phyloP scores from a whole-genome alignment of 2,888 invertebrate genomes.

The Schizotus pectinicornis region DNA sequence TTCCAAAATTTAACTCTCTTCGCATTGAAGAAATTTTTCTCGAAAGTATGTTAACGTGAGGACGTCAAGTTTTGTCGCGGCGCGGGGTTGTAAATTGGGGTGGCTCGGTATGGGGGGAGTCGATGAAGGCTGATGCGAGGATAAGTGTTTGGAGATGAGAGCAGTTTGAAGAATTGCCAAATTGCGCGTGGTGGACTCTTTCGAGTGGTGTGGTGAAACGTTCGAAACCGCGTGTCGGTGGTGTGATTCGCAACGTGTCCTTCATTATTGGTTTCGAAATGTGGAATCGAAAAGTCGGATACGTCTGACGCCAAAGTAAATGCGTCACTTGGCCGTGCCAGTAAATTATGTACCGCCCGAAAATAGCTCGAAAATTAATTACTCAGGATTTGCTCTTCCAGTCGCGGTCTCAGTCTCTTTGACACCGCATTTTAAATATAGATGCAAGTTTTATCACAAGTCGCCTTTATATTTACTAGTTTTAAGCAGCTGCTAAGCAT shows the following conservation, averaged over 20 bases:
- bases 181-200: not conserved
- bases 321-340: constrained; percentile 48
- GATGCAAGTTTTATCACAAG: constrained; percentile 41
- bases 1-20: not conserved
- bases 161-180: too few species aligned
- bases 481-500: constrained; percentile 34
- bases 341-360: constrained; percentile 48
- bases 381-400: constrained; percentile 45
- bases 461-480: constrained; percentile 33
- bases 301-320: constrained; percentile 33
- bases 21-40: too few species aligned
- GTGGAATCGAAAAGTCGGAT: constrained; percentile 23
- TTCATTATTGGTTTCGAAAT: constrained; percentile 5
- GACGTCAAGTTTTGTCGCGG: too few species aligned
- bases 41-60: too few species aligned
- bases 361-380: constrained; percentile 52
- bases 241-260: too few species aligned
- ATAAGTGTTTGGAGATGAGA: not conserved
- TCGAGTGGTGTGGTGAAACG: not conserved
- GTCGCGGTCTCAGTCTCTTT: constrained; percentile 46
- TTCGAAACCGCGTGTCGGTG: not conserved
- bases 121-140: not conserved
- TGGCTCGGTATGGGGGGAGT: not conserved
- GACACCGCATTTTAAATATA: constrained; percentile 51
- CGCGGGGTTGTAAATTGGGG: not conserved